Conservation (phyloP, 2,113 vertebrate species). For the Nanger granti region DNA sequence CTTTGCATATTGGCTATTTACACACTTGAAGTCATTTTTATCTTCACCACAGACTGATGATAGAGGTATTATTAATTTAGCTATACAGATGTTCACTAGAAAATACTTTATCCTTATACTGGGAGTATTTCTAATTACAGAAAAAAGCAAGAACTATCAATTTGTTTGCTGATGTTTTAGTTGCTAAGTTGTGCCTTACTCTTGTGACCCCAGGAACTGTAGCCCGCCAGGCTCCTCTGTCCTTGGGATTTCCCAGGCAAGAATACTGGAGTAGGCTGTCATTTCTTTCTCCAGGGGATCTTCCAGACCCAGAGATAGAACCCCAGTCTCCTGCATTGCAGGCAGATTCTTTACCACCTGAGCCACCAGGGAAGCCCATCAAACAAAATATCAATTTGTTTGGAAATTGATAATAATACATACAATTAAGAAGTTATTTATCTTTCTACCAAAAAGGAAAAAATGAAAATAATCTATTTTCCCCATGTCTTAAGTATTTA, state of each 20-base stretch:
- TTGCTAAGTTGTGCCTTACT: neutral
- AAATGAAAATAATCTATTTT: neutral
- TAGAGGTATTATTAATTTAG: neutral
- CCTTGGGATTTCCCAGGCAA: neutral
- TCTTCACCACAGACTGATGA: neutral
- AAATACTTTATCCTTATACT: neutral
- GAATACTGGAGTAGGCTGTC: neutral
- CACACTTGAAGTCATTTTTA: neutral
- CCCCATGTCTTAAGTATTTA: neutral
- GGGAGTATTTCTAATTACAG: neutral
- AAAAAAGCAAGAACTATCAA: neutral
- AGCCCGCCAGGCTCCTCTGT: neutral
- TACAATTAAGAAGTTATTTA: neutral
- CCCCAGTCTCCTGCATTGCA: neutral
- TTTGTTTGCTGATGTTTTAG: neutral
- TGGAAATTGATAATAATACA: neutral
- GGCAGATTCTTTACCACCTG: neutral
- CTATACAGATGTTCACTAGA: neutral
- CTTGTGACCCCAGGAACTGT: neutral
- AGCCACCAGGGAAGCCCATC: neutral
- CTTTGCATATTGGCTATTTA: neutral
- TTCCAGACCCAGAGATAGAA: neutral
- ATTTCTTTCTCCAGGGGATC: neutral
- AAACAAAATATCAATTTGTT: neutral
- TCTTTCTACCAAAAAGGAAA: neutral